A percentile compares a stretch with the other conserved stretches of the same genome.
Evolutionary conservation across 2,113 vertebrate genomes (phyloP).

Genomic region (Smithornis capensis): DNA sequence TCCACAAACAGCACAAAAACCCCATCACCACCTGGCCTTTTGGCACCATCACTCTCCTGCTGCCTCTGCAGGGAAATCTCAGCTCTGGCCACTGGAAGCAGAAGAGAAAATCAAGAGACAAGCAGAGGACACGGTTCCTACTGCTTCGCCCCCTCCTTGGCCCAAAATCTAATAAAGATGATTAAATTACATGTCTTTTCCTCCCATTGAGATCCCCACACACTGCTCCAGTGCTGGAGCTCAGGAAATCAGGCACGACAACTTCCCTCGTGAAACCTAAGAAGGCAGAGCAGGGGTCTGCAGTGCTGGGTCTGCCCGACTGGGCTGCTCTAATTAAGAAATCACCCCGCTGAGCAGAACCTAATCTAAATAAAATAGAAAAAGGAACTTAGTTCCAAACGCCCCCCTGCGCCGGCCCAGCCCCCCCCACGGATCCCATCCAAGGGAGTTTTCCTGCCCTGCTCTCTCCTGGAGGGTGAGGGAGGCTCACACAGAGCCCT

Average conservation of each 20-base stretch:
- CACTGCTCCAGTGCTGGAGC: slow-evolving; percentile 76
- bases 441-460: background rate
- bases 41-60: background rate
- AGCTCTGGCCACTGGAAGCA: slow-evolving; percentile 7
- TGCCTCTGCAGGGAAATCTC: background rate
- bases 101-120: slow-evolving; percentile 21
- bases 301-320: slow-evolving; percentile 76
- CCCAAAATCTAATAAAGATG: slow-evolving; percentile 82
- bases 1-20: background rate
- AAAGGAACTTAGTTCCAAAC: slow-evolving; percentile 66
- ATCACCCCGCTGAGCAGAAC: slow-evolving; percentile 82
- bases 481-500: slow-evolving; percentile 42
- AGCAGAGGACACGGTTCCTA: slow-evolving; percentile 48
- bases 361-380: slow-evolving; percentile 78
- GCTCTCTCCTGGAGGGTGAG: slow-evolving; percentile 6
- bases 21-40: background rate
- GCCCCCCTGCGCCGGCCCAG: background rate
- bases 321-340: slow-evolving; percentile 82
- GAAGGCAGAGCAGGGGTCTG: slow-evolving; percentile 80
- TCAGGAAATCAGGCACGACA: slow-evolving; percentile 90
- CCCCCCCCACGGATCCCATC: background rate
- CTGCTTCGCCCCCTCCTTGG: slow-evolving; percentile 39
- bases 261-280: slow-evolving; percentile 90
- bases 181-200: slow-evolving; percentile 81
- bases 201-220: slow-evolving; percentile 75